phyloP scores from a whole-genome alignment of 2,888 invertebrate genomes.

The Autographa gamma region DNA sequence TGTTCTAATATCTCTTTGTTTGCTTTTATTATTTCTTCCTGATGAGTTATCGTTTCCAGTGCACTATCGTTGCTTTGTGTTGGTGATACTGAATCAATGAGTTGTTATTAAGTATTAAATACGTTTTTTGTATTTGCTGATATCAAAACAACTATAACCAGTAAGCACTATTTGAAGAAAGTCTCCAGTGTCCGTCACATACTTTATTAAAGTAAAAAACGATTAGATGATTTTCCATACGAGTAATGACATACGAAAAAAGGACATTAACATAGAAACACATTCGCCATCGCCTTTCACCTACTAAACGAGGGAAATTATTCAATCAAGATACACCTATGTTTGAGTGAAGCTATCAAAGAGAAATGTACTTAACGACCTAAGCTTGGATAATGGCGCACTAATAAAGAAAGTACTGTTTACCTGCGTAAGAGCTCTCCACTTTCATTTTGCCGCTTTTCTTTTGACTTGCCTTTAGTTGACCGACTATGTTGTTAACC shows the following conservation, averaged over 20 bases:
- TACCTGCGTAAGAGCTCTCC: constrained; percentile 69
- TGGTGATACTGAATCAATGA: constrained; percentile 69
- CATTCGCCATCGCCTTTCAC: background rate
- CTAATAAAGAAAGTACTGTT: constrained; percentile 45
- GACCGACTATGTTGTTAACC: constrained; percentile 80
- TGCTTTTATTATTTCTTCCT: constrained; percentile 84
- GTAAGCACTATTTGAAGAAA: too few species aligned
- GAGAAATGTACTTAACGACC: constrained; percentile 24
- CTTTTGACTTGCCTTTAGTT: constrained; percentile 72
- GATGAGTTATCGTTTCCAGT: constrained; percentile 78
- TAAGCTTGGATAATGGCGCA: constrained; percentile 14
- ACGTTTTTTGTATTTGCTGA: background rate
- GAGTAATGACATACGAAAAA: background rate
- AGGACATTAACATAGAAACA: constrained; percentile 1
- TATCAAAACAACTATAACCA: too few species aligned
- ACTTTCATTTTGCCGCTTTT: constrained; percentile 73
- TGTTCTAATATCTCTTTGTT: constrained; percentile 85
- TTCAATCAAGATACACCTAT: constrained; percentile 5
- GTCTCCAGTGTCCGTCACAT: background rate
- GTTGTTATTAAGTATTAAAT: background rate
- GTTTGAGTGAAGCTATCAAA: constrained; percentile 13
- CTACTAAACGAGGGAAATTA: background rate
- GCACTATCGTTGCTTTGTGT: constrained; percentile 70
- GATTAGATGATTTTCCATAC: background rate
- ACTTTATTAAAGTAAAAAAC: background rate